Base-by-base conservation (phyloP, 1,140 invertebrate species). In the Drosophila nannoptera region DNA sequence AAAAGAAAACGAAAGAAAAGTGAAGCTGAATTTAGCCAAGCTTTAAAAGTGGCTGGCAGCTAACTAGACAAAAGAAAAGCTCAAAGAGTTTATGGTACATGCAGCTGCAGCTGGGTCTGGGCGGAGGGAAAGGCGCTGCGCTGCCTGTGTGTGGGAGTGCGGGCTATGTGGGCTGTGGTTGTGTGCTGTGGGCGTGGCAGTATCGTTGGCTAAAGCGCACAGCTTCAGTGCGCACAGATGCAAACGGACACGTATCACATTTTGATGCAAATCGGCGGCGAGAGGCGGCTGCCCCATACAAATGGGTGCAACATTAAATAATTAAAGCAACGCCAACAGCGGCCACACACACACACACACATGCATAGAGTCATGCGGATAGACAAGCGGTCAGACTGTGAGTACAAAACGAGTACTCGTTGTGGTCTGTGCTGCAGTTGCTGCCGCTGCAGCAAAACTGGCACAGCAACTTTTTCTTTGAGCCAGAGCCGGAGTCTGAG, bases 401-500 rank as follows among this genome's bases (percentile, higher is more conserved):
- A 50, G 43, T 67, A 69, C 40, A 45, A 42, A 69, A 38, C 54
- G 43, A 67, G 46, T 59, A 65, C 40, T 50, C 40, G 33, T 14
- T 38, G 38, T 59, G 46, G 46, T 50, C 31, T 33, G 31, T 14
- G 36, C 43, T 59, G 61, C 46, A 33, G 8, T 38, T 42, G 59
- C 60, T 56, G 72, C 52, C 63, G 61, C 33, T 55, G 60, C 78
- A 75, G 76, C 54, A 76, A 77, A 86, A 87, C 81, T 86, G 81
- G 81, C 77, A 87, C 81, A 87, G 82, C 82, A 87, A 86, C 81
- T 86, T 86, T 86, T 86, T 86, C 82, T 86, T 80, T 75, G 49
- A 75, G 67, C 54, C 31, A 49, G 14, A 75, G 67, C 54, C 31
- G 42, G 14, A 58, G 40, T 62, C 49, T 46, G 60, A 62, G 65